phyloP scores from a whole-genome alignment of 2,113 vertebrate species.

The Tenrec ecaudatus region DNA sequence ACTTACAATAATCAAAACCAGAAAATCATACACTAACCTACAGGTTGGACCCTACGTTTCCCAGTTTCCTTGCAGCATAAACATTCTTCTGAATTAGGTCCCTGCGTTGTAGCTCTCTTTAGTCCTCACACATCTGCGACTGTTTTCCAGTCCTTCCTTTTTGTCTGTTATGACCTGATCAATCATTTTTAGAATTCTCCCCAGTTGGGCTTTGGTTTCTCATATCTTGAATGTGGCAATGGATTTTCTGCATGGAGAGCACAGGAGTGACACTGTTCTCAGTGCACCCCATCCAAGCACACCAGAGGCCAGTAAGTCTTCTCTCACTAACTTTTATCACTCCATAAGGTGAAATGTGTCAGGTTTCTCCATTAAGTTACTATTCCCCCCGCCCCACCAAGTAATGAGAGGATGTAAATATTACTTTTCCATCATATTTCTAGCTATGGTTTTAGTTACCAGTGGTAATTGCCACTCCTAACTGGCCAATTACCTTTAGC shows the following conservation, averaged over 20 bases:
- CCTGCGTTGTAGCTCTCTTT: background rate
- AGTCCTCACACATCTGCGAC: background rate
- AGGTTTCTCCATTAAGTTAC: background rate
- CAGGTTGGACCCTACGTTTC: background rate
- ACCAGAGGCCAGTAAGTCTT: background rate
- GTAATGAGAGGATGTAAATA: background rate
- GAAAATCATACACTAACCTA: background rate
- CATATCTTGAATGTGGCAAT: background rate
- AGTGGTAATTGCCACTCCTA: too few relatives aligned
- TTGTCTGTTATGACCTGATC: accelerated
- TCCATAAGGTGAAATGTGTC: background rate
- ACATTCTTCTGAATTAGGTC: background rate
- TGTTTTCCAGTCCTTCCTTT: background rate
- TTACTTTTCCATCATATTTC: background rate
- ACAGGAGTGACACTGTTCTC: accelerated
- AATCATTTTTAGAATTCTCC: background rate
- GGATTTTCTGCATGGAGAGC: background rate
- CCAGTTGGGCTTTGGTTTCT: accelerated
- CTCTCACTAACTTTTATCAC: background rate
- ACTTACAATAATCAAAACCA: background rate
- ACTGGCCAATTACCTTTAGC: too few relatives aligned
- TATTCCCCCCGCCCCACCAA: background rate
- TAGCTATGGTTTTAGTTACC: background rate
- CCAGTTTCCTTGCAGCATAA: background rate
- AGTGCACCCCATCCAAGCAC: accelerated